phyloP scores from a whole-genome alignment of 2,797 vertebrate genomes.

The Pachyuromys duprasi region DNA sequence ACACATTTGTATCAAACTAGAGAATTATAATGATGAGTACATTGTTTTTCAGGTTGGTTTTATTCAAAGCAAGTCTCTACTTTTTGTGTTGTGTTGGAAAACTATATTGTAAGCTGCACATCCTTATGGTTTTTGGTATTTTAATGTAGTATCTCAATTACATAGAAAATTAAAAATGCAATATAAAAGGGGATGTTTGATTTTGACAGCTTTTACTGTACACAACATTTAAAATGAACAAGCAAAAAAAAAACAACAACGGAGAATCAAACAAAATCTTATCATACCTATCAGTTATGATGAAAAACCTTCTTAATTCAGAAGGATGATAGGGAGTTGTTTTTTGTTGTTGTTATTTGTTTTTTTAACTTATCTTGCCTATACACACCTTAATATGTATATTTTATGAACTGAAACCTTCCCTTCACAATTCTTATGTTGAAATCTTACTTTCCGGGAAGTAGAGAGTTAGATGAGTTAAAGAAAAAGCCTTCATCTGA shows the following conservation, averaged over 20 bases:
- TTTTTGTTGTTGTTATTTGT: neutral
- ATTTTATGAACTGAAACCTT: neutral
- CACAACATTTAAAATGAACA: conserved; percentile 31
- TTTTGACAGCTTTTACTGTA: conserved; percentile 10
- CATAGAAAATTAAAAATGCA: neutral
- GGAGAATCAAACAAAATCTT: neutral
- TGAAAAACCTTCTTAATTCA: neutral
- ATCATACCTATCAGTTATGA: neutral
- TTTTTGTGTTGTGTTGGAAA: conserved; percentile 15
- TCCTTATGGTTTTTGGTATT: conserved; percentile 7
- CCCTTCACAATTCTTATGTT: neutral
- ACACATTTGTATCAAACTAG: conserved; percentile 2
- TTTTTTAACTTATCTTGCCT: neutral
- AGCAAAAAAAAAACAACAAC: neutral
- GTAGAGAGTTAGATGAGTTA: neutral
- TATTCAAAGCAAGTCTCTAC: conserved; percentile 34
- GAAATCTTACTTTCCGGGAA: neutral
- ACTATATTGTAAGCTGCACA: neutral
- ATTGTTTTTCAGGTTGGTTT: neutral
- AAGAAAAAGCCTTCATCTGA: neutral
- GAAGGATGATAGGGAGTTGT: neutral
- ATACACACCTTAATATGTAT: neutral
- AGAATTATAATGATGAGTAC: neutral
- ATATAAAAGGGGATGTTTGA: neutral
- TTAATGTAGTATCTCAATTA: neutral